Evolutionary conservation across 2,888 invertebrate genomes (phyloP).

Genomic region (Cephus nigrinus): DNA sequence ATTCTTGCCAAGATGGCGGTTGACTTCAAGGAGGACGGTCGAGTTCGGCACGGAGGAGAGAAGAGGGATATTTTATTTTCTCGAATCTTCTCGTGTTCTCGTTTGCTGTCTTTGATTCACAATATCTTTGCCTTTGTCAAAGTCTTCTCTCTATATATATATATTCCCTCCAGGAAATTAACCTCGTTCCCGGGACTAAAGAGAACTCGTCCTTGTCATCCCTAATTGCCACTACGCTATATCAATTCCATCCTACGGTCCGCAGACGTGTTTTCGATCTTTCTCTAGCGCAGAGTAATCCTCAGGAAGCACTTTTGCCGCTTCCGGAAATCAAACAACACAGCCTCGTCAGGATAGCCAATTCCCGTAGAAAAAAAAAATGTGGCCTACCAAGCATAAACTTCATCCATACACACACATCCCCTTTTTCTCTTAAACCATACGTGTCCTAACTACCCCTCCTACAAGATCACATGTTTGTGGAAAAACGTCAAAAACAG

Average conservation of each 20-base stretch:
- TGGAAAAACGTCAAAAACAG: slow-evolving; percentile 18
- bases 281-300: not conserved
- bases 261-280: not conserved
- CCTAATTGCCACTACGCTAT: not conserved
- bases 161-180: not conserved
- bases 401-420: not conserved
- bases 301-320: not conserved
- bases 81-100: not conserved
- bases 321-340: not conserved
- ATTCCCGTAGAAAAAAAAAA: not conserved
- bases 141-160: not conserved
- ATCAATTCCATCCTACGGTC: not conserved
- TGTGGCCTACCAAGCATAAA: not conserved
- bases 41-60: not conserved
- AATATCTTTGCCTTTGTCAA: not conserved
- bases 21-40: not conserved
- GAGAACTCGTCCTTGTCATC: not conserved
- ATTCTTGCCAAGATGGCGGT: not conserved
- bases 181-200: not conserved
- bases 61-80: not conserved
- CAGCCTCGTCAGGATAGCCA: not conserved
- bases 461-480: slow-evolving; percentile 10
- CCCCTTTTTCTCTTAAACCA: not conserved
- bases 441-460: not conserved
- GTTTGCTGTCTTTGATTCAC: not conserved